phyloP scores from a whole-genome alignment of 2,797 vertebrate species.

The Meriones psammophilus region DNA sequence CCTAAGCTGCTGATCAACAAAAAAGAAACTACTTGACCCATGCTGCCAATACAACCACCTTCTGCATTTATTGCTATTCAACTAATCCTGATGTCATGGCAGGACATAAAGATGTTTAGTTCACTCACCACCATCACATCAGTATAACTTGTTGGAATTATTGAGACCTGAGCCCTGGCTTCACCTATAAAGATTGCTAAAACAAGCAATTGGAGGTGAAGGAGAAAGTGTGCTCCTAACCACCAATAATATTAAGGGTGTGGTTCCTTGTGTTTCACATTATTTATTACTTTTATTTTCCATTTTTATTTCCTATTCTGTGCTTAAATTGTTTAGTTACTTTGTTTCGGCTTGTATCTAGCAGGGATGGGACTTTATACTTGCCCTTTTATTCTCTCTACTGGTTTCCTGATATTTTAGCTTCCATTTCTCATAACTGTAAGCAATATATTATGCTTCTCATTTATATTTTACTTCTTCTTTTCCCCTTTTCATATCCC shows the following conservation, averaged over 20 bases:
- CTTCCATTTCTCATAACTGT: background rate
- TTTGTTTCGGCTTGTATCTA: background rate
- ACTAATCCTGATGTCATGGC: background rate
- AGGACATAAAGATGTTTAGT: background rate
- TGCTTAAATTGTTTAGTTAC: background rate
- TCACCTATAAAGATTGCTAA: too few species aligned
- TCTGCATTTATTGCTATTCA: background rate
- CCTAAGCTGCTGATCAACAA: background rate
- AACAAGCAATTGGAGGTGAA: background rate
- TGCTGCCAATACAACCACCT: background rate
- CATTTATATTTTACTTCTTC: background rate
- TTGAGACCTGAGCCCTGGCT: background rate
- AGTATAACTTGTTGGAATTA: background rate
- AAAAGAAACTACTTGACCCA: background rate
- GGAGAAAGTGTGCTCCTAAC: background rate
- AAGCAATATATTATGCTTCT: background rate
- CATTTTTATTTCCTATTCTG: background rate
- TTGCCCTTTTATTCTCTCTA: background rate
- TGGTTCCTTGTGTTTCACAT: too few species aligned
- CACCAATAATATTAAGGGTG: background rate
- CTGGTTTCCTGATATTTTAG: background rate
- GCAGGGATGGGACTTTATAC: too few species aligned
- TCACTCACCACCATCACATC: background rate
- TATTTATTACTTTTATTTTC: background rate
- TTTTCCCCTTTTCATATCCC: background rate